Conservation (phyloP, 1,140 invertebrate genomes). For the Pseudomyrmex sp. region DNA sequence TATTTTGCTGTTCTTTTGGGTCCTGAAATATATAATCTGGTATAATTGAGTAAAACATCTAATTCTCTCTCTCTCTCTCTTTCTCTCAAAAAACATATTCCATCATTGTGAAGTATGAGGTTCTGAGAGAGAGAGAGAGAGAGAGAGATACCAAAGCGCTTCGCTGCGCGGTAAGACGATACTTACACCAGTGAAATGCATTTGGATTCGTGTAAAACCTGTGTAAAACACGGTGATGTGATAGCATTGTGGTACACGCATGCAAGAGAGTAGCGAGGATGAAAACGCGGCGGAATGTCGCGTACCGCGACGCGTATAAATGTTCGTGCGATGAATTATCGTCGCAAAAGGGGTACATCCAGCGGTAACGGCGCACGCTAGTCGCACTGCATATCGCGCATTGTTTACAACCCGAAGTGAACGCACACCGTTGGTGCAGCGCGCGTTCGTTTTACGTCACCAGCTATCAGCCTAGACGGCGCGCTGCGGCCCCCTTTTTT, state of each 20-base stretch:
- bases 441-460: slow-evolving; percentile 34
- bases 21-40: too few species aligned
- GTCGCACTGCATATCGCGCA: slow-evolving; percentile 37
- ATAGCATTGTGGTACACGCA: slow-evolving; percentile 14
- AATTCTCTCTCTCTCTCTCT: too few species aligned
- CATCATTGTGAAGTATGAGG: too few species aligned
- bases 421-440: slow-evolving; percentile 7
- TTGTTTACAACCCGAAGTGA: slow-evolving; percentile 57
- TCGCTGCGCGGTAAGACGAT: not conserved
- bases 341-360: slow-evolving; percentile 47
- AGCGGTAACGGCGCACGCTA: slow-evolving; percentile 43
- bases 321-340: slow-evolving; percentile 66
- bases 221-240: slow-evolving; percentile 7
- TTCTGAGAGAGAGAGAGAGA: too few species aligned
- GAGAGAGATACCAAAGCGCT: not conserved
- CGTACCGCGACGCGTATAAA: slow-evolving; percentile 38
- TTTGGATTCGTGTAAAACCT: slow-evolving; percentile 1
- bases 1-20: too few species aligned
- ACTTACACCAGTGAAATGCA: not conserved
- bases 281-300: slow-evolving; percentile 7
- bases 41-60: too few species aligned
- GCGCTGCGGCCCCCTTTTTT: not conserved
- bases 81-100: too few species aligned
- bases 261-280: slow-evolving; percentile 4
- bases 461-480: slow-evolving; percentile 50